Base-by-base conservation (phyloP, 2,888 invertebrate species). In the Cheilosia variabilis region DNA sequence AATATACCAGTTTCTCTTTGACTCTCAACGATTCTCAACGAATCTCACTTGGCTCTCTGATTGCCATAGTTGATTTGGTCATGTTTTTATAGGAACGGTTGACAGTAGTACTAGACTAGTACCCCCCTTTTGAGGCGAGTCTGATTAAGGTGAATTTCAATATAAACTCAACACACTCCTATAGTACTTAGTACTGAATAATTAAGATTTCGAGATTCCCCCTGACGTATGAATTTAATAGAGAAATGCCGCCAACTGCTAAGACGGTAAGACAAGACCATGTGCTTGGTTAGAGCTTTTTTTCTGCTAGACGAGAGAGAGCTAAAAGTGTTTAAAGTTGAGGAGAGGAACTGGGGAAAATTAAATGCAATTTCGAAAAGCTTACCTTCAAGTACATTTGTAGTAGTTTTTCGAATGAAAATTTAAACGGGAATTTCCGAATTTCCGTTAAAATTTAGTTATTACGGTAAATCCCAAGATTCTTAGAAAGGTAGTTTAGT, bases 221-320 rank as follows among this genome's bases (percentile, higher is more conserved):
- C 52, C 37, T 84, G 79, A 69, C 57, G 79, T 58, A 22, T 24
- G 34, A 10, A 45, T 60, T 52, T 15, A 24, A 22, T 17, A 50
- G 66, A 45, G 31, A 55, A 62, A 75, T 62, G 58, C 55, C 80
- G 68, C 62, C 57, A 45, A 57, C 17, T 22, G n/a, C 7, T 53
- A n/a, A 45, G 34, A 37, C 7, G 27, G 13, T 34, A 34, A 43
- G 43, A 13, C 43, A 15, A 60, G 34, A 66, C 84, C 84, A 84
- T 84, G 80, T 84, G 84, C 84, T 63, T 60, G 65, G 45, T 63
- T 45, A 9, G 63, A 84, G 84, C 84, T 84, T 84, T 83, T 22
- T 65, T 43, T 17, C 13, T 27, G 34, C 22, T 17, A 41, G 41
- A 31, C 63, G 22, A 63, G 72, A 83, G 77, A 76, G 41, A 68